Base-by-base conservation (phyloP, 2,888 invertebrate genomes). In the Strigamia maritima region DNA sequence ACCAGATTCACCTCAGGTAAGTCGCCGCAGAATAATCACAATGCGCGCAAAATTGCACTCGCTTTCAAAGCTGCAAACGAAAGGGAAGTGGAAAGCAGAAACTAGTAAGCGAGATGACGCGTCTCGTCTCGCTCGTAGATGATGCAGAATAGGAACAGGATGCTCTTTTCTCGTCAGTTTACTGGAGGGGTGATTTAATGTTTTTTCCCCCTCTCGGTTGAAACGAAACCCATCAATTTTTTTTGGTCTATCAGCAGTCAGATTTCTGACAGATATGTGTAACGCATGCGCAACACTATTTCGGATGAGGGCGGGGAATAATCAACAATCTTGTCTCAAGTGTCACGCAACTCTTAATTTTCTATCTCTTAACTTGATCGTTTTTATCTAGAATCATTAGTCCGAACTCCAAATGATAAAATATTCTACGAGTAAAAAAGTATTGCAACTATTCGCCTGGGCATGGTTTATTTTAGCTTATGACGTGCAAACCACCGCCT, bases 341-440 rank as follows among this genome's bases (percentile, higher is more conserved):
- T 70, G 70, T 70, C 70, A 70, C 70, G 70, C 70, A 70, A 70
- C 28, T 70, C 22, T n/a, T 65, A 14, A 70, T 70, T 49, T 70
- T 70, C 22, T 54, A 19, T 70, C 28, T 70, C 70, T 70, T 10
- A 28, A 70, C 28, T 24, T 70, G 28, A 70, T 70, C 70, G 70
- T 70, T 70, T 70, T 54, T 3, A 19, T 8, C 19, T 1, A n/a
- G 6, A 6, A 19, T n/a, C 16, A n/a, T 54, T 19, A 19, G 3
- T 54, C 4, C 6, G 4, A n/a, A 44, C 19, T n/a, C n/a, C n/a
- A n/a, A n/a, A 19, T 0, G 54, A 8, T 7, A 54, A 19, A 44
- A 44, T 16, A 49, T 1, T n/a, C 2, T 19, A 19, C 14, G n/a
- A 49, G n/a, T 6, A 0, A 4, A 22, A 54, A 54, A 54, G 22